Conservation (phyloP, 2,113 vertebrate species). For the Hippocampus comes region DNA sequence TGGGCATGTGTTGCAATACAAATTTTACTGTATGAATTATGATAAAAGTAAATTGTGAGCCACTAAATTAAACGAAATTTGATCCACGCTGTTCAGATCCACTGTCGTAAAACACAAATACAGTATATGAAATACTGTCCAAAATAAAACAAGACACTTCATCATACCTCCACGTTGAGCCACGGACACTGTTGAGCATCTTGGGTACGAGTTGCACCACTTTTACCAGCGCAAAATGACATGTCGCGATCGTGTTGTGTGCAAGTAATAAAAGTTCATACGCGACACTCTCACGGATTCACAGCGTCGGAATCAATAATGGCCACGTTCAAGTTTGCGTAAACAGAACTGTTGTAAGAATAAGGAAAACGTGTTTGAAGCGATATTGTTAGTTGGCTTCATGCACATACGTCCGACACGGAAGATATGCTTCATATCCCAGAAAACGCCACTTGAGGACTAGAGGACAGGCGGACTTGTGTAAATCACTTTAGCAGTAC, state of each 20-base stretch:
- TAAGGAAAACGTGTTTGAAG: conserved; percentile 1
- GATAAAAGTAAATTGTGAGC: too few species aligned
- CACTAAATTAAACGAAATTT: too few species aligned
- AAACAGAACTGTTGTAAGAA: neutral
- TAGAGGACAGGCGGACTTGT: neutral
- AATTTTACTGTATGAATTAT: too few species aligned
- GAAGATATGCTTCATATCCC: neutral
- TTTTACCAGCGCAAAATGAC: neutral
- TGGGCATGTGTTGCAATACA: too few species aligned
- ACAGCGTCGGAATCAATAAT: neutral
- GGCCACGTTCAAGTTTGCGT: neutral
- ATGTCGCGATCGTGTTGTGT: conserved; percentile 1
- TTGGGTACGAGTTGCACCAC: neutral
- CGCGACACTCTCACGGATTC: neutral
- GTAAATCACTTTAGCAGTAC: neutral
- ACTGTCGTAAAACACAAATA: too few species aligned
- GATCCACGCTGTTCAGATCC: too few species aligned
- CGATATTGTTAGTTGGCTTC: neutral
- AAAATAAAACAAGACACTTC: neutral
- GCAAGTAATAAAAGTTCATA: neutral
- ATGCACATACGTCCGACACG: neutral
- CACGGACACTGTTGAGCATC: neutral
- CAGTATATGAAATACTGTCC: neutral
- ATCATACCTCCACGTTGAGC: neutral
- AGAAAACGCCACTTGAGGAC: neutral